phyloP scores from a whole-genome alignment of 2,113 vertebrate species.

The Leucoraja erinaceus region DNA sequence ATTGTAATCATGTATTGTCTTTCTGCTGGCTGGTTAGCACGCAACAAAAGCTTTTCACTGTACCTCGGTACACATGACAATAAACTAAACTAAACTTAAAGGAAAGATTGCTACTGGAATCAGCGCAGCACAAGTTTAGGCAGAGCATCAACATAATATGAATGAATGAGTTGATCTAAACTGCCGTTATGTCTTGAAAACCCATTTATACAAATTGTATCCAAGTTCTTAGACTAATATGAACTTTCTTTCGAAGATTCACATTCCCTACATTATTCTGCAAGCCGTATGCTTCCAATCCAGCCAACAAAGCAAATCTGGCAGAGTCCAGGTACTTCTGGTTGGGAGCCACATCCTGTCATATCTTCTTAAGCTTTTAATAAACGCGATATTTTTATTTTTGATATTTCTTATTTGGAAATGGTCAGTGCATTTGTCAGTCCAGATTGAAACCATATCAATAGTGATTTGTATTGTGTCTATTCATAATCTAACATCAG shows the following conservation, averaged over 20 bases:
- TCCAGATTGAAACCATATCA: not conserved
- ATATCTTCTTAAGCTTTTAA: not conserved
- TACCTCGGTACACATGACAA: too few relatives aligned
- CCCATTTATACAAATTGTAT: too few relatives aligned
- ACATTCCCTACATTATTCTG: not conserved
- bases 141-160: too few relatives aligned
- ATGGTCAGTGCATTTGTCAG: not conserved
- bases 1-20: too few relatives aligned
- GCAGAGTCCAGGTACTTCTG: not conserved
- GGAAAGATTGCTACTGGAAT: too few relatives aligned
- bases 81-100: too few relatives aligned
- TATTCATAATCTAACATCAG: not conserved
- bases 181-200: not conserved
- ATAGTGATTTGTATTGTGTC: not conserved
- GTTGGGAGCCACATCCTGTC: not conserved
- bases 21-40: too few relatives aligned
- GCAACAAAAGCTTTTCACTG: too few relatives aligned
- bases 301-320: not conserved
- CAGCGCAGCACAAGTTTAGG: too few relatives aligned
- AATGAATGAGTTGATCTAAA: not conserved
- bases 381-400: not conserved
- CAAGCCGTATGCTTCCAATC: not conserved
- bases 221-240: not conserved
- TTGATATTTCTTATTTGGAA: not conserved
- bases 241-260: not conserved